A percentile compares a stretch with the other conserved stretches of the same genome.
Evolutionary conservation across 1,140 invertebrate genomes (phyloP).

Genomic region (Drosophila malerkotliana): DNA sequence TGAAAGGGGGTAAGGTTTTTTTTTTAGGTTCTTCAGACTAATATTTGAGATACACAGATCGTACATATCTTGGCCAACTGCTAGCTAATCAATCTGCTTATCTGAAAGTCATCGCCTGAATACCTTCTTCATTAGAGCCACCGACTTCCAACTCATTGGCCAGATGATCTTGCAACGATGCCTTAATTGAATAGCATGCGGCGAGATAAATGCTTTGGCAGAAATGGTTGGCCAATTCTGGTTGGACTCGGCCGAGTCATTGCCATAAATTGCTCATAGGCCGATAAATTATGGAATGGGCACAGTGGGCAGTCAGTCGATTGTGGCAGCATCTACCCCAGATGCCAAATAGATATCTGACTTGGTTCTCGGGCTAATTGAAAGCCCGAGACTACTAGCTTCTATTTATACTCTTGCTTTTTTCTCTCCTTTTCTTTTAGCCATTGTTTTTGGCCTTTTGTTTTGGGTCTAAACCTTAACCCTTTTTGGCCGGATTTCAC

Average conservation of each 20-base stretch:
- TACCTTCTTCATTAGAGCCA: constrained; percentile 10
- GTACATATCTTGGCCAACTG: background rate
- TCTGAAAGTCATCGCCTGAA: constrained; percentile 26
- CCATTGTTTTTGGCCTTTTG: constrained; percentile 36
- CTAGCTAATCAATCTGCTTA: constrained; percentile 6
- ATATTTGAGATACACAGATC: background rate
- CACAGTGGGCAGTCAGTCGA: constrained; percentile 43
- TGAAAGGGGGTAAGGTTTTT: background rate
- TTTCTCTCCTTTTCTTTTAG: constrained; percentile 23
- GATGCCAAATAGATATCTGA: constrained; percentile 37
- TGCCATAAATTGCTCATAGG: constrained; percentile 63
- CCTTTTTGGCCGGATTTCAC: constrained; percentile 39
- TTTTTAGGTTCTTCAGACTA: background rate
- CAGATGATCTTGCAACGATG: constrained; percentile 28
- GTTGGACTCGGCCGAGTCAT: constrained; percentile 65
- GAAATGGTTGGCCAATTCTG: constrained; percentile 46
- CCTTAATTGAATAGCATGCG: constrained; percentile 36
- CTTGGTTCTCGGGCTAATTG: constrained; percentile 41
- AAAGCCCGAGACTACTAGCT: constrained; percentile 7
- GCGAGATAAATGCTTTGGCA: constrained; percentile 47
- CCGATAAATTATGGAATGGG: constrained; percentile 56
- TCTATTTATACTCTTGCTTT: constrained; percentile 47
- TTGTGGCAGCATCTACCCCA: constrained; percentile 7
- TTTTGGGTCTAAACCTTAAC: constrained; percentile 6
- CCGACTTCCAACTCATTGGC: background rate